phyloP scores from a whole-genome alignment of 2,113 vertebrate species.

The Pheucticus melanocephalus region DNA sequence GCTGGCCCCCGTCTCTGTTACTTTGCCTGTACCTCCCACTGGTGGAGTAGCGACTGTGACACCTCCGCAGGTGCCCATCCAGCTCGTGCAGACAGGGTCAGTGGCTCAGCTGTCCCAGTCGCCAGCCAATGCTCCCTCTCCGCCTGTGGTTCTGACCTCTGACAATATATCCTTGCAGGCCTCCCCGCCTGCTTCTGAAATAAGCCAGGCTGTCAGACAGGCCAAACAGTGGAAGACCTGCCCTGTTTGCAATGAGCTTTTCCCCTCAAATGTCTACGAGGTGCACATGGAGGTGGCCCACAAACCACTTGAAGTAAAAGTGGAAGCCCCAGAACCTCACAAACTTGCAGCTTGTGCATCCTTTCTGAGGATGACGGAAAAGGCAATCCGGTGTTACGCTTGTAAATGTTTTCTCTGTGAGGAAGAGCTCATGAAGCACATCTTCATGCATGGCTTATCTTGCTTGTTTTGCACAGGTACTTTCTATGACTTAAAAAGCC shows the following conservation, averaged over 20 bases:
- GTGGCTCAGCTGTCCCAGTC: conserved; percentile 62
- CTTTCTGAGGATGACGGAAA: conserved; percentile 89
- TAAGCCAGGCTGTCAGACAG: conserved; percentile 65
- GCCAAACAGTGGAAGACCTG: conserved; percentile 97
- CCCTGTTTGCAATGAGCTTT: conserved; percentile 92
- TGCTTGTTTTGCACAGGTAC: conserved; percentile 89
- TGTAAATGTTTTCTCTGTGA: conserved; percentile 87
- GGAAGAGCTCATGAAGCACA: conserved; percentile 86
- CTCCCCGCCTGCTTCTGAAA: not conserved
- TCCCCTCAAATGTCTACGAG: conserved; percentile 91
- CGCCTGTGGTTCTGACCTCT: conserved; percentile 52
- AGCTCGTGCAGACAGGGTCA: conserved; percentile 71
- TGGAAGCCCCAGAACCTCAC: conserved; percentile 30
- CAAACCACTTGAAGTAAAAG: conserved; percentile 67
- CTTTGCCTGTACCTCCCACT: conserved; percentile 74
- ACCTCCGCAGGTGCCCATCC: conserved; percentile 71
- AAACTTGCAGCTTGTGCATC: conserved; percentile 85
- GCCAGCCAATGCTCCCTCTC: conserved; percentile 65
- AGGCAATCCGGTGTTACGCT: conserved; percentile 84
- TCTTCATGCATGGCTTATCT: conserved; percentile 88
- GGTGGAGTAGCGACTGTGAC: conserved; percentile 62
- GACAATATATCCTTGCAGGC: conserved; percentile 16
- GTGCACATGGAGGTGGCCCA: conserved; percentile 91
- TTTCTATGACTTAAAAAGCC: conserved; percentile 87
- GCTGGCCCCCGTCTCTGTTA: conserved; percentile 86